Evolutionary conservation across 2,113 vertebrate species (phyloP), one percentile per base, ranked within the genome.

Genomic region (Mionectes macconnelli): DNA sequence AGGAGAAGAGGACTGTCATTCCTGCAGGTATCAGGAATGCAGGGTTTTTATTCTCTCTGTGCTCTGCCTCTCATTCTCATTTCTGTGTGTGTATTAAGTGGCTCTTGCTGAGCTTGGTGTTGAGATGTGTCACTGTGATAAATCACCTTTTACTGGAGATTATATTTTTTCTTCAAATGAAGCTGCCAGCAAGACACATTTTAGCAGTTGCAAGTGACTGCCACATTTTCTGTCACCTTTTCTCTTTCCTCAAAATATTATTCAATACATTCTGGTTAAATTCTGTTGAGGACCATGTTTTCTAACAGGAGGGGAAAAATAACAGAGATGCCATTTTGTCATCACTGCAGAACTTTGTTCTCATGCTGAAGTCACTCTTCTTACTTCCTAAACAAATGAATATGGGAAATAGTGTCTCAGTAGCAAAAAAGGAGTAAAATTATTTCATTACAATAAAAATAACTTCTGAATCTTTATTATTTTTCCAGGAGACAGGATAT

Each of bases 111-210:
- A 94, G 84, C 42, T 74, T 78, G 70, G 84, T 55, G n/a, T 84
- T 74, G 94, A 74, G 55, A 67, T 72, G 70, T 89, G 92, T 92
- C 92, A 93, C 49, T 77, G 72, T 84, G 96, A 90, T 90, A 87
- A 86, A 85, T 94, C 91, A 91, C 78, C 84, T 66, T 90, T 87
- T 79, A 80, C 42, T 62, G 33, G 74, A 90, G 73, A 89, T 90
- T n/a, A 60, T 89, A 84, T 93, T 95, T 96, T 94, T 90, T 59
- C 88, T 95, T 80, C 82, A 90, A 87, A 95, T 93, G 85, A 63
- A 94, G 87, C 87, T 94, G 85, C 95, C 94, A 89, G 45, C 44
- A 72, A 90, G 93, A 74, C 70, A 90, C 74, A 74, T 89, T 90
- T 79, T 56, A 90, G 73, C 76, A 55, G 39, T 67, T 74, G 40